These are phyloP conservation scores for Chamaea fasciata DNA, from an alignment of 2,113 vertebrate species.

Conservation along the genomic window DNA sequence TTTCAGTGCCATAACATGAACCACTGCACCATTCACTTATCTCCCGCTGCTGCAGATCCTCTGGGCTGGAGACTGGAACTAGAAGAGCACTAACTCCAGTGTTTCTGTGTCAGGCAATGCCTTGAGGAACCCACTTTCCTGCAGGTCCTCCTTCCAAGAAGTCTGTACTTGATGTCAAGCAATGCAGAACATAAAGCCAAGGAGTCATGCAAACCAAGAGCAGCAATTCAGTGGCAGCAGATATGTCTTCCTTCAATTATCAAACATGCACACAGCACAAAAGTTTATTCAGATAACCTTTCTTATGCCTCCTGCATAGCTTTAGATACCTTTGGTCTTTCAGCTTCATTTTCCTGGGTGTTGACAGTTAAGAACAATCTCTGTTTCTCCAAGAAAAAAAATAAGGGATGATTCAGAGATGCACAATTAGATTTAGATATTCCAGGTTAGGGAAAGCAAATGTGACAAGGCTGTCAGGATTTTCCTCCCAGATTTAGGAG, in stretches of 20 bases:
- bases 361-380: neutral
- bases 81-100: neutral
- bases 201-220: neutral
- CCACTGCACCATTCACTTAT: neutral
- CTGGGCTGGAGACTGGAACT: neutral
- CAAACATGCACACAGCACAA: neutral
- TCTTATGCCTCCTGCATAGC: neutral
- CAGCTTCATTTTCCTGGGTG: neutral
- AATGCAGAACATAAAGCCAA: neutral
- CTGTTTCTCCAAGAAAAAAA: neutral
- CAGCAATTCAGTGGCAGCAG: neutral
- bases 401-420: neutral
- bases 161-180: neutral
- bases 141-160: neutral
- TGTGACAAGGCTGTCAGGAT: neutral
- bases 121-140: neutral
- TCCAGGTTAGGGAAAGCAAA: neutral
- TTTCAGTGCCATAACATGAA: neutral
- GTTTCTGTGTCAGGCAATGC: accelerated
- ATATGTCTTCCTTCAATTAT: neutral
- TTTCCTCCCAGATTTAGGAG: neutral
- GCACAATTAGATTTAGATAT: neutral
- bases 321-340: neutral
- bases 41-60: neutral
- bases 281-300: neutral